phyloP scores from a whole-genome alignment of 1,140 invertebrate species.

The Drosophila arizonae region DNA sequence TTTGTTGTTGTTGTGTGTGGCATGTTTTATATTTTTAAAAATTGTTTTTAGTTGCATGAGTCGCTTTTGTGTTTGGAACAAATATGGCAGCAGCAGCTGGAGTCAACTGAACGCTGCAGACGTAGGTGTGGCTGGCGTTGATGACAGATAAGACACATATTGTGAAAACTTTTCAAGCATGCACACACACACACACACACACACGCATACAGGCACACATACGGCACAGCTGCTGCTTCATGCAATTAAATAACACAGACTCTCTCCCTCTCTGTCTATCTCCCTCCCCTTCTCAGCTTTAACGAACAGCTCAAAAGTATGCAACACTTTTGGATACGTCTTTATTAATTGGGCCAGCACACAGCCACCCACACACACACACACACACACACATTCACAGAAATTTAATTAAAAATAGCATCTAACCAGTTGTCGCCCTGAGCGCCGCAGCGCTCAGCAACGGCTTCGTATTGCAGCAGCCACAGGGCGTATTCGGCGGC shows the following conservation, averaged over 20 bases:
- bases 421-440: constrained; percentile 65
- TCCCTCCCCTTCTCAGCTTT: neutral
- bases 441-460: constrained; percentile 54
- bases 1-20: constrained; percentile 27
- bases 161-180: constrained; percentile 28
- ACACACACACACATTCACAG: neutral
- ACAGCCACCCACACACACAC: neutral
- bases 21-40: constrained; percentile 76
- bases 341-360: constrained; percentile 62
- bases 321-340: constrained; percentile 51
- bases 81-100: constrained; percentile 11
- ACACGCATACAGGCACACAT: neutral
- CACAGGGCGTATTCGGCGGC: constrained; percentile 15
- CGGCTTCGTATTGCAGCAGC: constrained; percentile 43
- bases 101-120: constrained; percentile 20
- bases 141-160: constrained; percentile 73
- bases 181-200: constrained; percentile 30
- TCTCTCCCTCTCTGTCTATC: neutral
- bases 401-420: constrained; percentile 61
- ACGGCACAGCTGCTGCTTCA: constrained; percentile 20
- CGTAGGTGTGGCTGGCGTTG: constrained; percentile 16
- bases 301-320: constrained; percentile 47
- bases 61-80: constrained; percentile 55
- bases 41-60: constrained; percentile 70
- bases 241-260: constrained; percentile 25